These are phyloP conservation scores for Tachysurus vachellii DNA, from an alignment of 2,113 vertebrate species.

Conservation along the genomic window DNA sequence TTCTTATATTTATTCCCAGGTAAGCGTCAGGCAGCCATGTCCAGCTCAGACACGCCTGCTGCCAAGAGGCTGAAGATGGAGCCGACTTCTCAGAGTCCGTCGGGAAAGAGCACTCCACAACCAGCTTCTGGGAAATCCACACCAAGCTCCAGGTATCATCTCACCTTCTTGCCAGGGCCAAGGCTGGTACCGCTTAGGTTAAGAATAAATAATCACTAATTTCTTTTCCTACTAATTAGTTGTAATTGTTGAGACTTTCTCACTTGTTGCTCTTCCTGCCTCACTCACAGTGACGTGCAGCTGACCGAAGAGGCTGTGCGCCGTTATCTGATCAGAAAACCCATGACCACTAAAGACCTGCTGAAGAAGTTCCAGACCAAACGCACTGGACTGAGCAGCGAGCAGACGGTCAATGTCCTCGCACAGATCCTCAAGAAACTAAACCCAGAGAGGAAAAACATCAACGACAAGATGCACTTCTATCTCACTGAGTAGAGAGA, in stretches of 20 bases:
- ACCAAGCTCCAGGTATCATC: slow-evolving; percentile 79
- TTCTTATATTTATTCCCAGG: slow-evolving; percentile 64
- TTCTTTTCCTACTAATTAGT: background rate
- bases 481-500: slow-evolving; percentile 82
- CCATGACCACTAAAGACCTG: slow-evolving; percentile 94
- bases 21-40: slow-evolving; percentile 72
- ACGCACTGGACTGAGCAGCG: slow-evolving; percentile 89
- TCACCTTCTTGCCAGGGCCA: background rate
- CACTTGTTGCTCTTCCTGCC: background rate
- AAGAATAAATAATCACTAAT: background rate
- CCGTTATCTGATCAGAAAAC: slow-evolving; percentile 89
- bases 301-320: slow-evolving; percentile 88
- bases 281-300: slow-evolving; percentile 80
- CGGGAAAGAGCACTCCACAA: slow-evolving; percentile 85
- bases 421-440: slow-evolving; percentile 93
- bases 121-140: slow-evolving; percentile 87
- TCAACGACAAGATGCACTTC: slow-evolving; percentile 94
- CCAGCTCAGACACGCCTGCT: slow-evolving; percentile 71
- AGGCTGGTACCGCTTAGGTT: background rate
- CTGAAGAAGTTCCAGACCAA: slow-evolving; percentile 96
- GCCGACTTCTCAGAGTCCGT: slow-evolving; percentile 74
- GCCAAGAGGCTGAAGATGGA: slow-evolving; percentile 87
- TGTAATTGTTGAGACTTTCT: background rate
- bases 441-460: slow-evolving; percentile 88
- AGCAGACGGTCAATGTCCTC: slow-evolving; percentile 91